A percentile compares a stretch with the other conserved stretches of the same genome.
Conservation (phyloP, 30 jellyfish, hydroid and myxozoan genomes). For the Phacellophora camtschatica region DNA sequence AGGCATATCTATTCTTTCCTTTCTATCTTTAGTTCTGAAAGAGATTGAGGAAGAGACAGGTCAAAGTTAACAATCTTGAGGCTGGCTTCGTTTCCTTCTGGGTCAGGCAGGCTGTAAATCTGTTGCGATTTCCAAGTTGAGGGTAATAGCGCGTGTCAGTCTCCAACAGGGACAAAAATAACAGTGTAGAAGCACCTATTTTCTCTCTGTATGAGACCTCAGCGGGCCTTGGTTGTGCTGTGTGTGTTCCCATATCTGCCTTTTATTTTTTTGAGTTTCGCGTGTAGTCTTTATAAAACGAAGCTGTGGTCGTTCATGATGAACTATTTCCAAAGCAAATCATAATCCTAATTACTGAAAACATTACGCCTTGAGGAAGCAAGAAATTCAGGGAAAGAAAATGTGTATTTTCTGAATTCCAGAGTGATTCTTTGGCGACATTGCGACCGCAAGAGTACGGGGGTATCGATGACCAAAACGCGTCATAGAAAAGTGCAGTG, state of each 20-base stretch:
- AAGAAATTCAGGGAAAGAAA: neutral
- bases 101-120: too few species aligned
- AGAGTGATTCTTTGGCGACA: slow-evolving; percentile 11
- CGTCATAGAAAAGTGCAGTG: slow-evolving; percentile 44
- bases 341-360: too few species aligned
- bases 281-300: too few species aligned
- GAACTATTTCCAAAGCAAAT: too few species aligned
- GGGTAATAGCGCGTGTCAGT: neutral
- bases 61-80: too few species aligned
- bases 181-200: neutral
- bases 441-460: slow-evolving; percentile 25
- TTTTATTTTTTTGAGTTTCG: too few species aligned
- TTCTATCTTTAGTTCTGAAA: too few species aligned
- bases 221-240: neutral
- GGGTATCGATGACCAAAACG: slow-evolving; percentile 36
- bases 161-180: neutral
- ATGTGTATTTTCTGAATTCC: neutral
- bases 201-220: neutral
- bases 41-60: too few species aligned
- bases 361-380: neutral
- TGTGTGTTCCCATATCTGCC: too few species aligned
- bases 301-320: too few species aligned
- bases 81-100: too few species aligned
- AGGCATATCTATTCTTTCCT: too few species aligned
- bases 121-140: neutral